These are phyloP conservation scores for Actinia tenebrosa DNA, from an alignment of 64 coral and sea anemone genomes.

Conservation along the genomic window DNA sequence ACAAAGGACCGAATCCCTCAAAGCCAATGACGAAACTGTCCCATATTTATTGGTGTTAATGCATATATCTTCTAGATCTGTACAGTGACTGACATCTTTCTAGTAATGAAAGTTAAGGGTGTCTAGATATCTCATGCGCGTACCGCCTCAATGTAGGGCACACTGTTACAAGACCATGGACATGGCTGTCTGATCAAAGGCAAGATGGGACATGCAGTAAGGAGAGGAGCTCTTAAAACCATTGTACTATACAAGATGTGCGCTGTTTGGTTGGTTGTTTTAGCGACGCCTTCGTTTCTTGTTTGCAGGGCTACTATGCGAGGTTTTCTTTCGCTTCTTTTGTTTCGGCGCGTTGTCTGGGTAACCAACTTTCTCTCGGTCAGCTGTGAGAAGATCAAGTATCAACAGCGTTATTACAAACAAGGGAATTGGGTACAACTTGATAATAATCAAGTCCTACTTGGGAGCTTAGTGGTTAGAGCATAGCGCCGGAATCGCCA, in stretches of 20 bases:
- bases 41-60: neutral
- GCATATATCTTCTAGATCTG: neutral
- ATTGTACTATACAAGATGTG: neutral
- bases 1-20: neutral
- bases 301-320: neutral
- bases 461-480: too few species aligned
- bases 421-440: too few species aligned
- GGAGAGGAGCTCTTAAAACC: neutral
- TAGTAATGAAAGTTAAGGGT: neutral
- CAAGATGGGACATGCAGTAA: neutral
- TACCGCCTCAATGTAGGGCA: neutral
- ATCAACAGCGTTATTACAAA: neutral
- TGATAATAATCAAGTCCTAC: too few species aligned
- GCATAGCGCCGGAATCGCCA: too few species aligned
- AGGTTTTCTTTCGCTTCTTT: constrained; percentile 21
- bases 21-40: neutral
- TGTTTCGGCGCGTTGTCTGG: neutral
- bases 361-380: neutral
- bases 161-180: neutral
- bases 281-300: constrained; percentile 12
- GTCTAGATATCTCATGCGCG: neutral
- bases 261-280: neutral
- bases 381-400: neutral
- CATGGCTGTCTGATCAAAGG: too few species aligned
- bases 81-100: neutral